Evolutionary conservation across 2,888 invertebrate species (phyloP), one percentile per base, ranked within the genome.

Genomic region (Antheraea assamensis): DNA sequence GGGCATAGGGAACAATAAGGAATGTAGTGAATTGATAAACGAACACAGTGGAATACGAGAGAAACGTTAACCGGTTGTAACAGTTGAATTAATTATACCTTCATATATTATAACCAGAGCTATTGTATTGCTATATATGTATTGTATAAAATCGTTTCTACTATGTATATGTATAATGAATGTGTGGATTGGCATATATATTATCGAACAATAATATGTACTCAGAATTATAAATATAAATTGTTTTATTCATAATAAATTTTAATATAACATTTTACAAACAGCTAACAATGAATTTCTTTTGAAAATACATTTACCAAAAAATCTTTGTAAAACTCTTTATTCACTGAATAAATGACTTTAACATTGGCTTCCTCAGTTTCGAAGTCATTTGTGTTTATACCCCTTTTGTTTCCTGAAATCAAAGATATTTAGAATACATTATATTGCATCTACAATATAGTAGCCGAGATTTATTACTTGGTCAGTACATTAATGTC

Each of bases 371-470:
- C 84, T 21, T 84, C 75, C 74, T 85, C 82, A 0, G 80, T 80
- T 0, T 83, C 84, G 52, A 88, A 84, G 0, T 74, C 73, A 58
- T 88, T 84, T 5, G 83, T 83, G 47, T 82, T 86, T 0, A 82
- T 75, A 0, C 88, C 88, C 80, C 89, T 81, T 72, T 81, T 74
- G 4, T 81, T 78, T 72, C 88, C 91, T 91, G 84, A 21, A 68
- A 68, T 8, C 10, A 35, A 35, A 68, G 21, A 64, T 24, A 58
- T 24, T 58, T 24, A 24, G 58, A 24, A 24, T 24, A 58, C 24
- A 8, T 55, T 55, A 58, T 42, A 13, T 42, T 3, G 42, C 42
- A 42, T 42, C 13, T 42, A 42, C 13, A 3, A 7, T 42, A 7
- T 42, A 42, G 8, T 42, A 42, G 10, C 42, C 8, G 8, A 42